Evolutionary conservation across 2,888 invertebrate genomes (phyloP), one percentile per base, ranked within the genome.

Genomic region (Nomada flava): DNA sequence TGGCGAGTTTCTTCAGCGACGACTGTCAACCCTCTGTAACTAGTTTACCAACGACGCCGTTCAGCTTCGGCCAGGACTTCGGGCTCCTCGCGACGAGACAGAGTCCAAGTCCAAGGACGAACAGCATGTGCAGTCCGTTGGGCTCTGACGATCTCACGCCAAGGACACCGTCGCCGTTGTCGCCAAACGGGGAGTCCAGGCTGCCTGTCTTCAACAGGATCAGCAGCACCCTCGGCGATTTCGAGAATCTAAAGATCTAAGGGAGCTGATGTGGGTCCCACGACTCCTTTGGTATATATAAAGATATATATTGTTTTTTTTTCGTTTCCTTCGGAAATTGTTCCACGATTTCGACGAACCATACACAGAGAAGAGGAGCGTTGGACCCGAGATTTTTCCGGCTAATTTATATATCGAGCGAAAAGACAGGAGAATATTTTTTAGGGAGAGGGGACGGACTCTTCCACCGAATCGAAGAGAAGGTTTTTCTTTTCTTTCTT

Each of bases 151-250:
- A 91, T 10, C 77, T 86, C 0, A 65, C 89, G 53, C 90, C 90
- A 2, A 86, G 89, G 55, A 90, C 89, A 20, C 92, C 93, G 0
- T 93, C 93, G 2, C 93, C 92, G 2, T 76, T 92, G 29, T 93
- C 93, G 2, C 93, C 93, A 0, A 92, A 90, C 75, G 95, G 95
- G 80, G 96, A 96, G 83, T 95, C 96, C 69, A 95, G 98, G 90
- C 95, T 98, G 93, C 97, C 98, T 62, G 97, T 98, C 52, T 98
- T 98, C 95, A 96, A 96, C 94, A 95, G 96, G 91, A 95, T 96
- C 91, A 95, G 96, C 91, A 95, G 95, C 86, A 94, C 94, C 75
- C 88, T 94, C 79, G 91, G 89, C 62, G 92, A 93, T n/a, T 92
- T 93, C 73, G 92, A 93, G 11, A 87, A 91, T 55, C 89, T 93